Conservation (phyloP, 1,140 invertebrate genomes). For the Meloidogyne hapla region DNA sequence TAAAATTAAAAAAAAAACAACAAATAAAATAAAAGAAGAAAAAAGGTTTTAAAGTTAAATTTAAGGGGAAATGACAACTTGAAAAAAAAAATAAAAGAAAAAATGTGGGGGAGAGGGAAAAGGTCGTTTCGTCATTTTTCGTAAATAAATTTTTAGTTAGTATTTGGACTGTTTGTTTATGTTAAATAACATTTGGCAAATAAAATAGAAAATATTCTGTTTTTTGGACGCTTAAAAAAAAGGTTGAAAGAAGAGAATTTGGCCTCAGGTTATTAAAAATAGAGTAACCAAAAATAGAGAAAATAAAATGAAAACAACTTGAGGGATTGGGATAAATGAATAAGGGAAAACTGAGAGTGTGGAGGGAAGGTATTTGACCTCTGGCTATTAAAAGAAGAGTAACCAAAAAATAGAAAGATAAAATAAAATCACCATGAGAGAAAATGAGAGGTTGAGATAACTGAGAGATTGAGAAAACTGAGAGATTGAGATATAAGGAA, state of each 20-base stretch:
- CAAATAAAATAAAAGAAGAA: too few relatives aligned
- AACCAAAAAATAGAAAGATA: not conserved
- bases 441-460: not conserved
- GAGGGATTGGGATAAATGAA: not conserved
- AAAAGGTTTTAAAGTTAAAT: too few relatives aligned
- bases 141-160: not conserved
- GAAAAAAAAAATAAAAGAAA: not conserved
- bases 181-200: not conserved
- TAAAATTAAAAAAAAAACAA: too few relatives aligned
- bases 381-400: too few relatives aligned
- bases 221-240: not conserved
- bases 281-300: not conserved
- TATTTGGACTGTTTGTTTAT: not conserved
- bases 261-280: not conserved
- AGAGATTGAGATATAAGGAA: not conserved
- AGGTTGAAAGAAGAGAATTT: not conserved
- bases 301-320: too few relatives aligned
- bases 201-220: not conserved
- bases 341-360: not conserved
- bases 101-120: not conserved
- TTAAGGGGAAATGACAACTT: not conserved
- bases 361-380: too few relatives aligned
- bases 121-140: slow-evolving; percentile 3
- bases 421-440: too few relatives aligned
- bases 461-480: not conserved